Evolutionary conservation across 2,113 vertebrate species (phyloP), one percentile per base, ranked within the genome.

Genomic region (Spea bombifrons): DNA sequence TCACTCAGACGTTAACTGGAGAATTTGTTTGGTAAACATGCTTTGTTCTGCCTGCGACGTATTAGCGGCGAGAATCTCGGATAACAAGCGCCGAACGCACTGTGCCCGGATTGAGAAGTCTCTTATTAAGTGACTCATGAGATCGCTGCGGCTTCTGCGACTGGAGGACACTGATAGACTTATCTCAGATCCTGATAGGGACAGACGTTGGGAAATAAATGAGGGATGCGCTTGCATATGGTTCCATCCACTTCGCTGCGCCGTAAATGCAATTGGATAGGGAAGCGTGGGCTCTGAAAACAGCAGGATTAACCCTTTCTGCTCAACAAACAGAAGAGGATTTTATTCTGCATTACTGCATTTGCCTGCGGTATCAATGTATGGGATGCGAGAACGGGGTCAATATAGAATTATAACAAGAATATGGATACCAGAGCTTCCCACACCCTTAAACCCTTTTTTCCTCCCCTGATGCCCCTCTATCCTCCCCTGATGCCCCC

Each of bases 191-290:
- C 10, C 68, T 73, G 72, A 43, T 9, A 77, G 73, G 0, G 0
- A 71, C 10, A 66, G 16, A 71, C 69, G 7, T 12, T 2, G n/a
- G 61, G 61, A 64, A 82, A 59, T 45, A 78, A 79, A 76, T 44
- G 6, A 0, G 10, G 72, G 80, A 71, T 79, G 12, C 48, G 0
- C 0, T 10, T 66, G 66, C 63, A 44, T 49, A 9, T 66, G 66
- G 46, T 76, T 82, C 81, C 5, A 74, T 80, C 75, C 78, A 49
- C 77, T 63, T 59, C 8, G 82, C 81, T 12, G 15, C 0, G 16
- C 66, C 1, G 10, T 17, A 47, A 73, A 46, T 5, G 9, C 83
- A 71, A 7, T 83, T 81, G 71, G 16, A 17, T 46, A 30, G 4
- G 16, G 73, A 47, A 45, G 65, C 16, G 5, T 43, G n/a, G 73